Conservation (phyloP, 2,797 vertebrate species). For the Eurystomus glaucurus region DNA sequence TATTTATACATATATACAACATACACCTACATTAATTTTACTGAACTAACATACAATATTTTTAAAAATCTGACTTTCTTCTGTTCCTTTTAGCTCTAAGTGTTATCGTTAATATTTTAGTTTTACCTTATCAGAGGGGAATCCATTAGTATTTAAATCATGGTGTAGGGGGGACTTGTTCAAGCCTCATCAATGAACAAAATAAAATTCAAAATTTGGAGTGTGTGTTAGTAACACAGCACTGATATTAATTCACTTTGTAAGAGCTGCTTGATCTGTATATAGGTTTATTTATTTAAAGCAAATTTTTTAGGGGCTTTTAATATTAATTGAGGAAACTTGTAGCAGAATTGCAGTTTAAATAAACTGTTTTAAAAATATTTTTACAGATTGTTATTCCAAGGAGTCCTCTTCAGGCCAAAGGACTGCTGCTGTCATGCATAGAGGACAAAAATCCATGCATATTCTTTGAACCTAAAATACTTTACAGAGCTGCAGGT, state of each 20-base stretch:
- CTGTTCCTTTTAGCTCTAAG: background rate
- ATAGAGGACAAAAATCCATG: conserved; percentile 96
- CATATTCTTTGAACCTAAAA: conserved; percentile 99
- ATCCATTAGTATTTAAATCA: background rate
- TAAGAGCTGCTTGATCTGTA: background rate
- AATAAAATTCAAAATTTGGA: background rate
- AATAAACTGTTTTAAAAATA: conserved; percentile 37
- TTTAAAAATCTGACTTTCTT: background rate
- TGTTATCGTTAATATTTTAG: background rate
- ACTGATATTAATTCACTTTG: background rate
- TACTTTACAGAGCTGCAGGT: conserved; percentile 98
- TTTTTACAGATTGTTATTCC: conserved; percentile 92
- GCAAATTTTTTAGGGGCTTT: background rate
- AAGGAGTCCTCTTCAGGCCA: conserved; percentile 95
- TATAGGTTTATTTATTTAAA: background rate
- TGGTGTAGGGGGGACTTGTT: background rate
- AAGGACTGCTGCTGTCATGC: conserved; percentile 95
- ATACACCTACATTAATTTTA: background rate
- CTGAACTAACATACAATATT: background rate
- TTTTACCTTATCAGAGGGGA: background rate
- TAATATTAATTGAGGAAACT: background rate
- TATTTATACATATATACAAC: background rate
- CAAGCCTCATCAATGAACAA: background rate
- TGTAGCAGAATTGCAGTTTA: background rate
- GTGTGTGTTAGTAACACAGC: background rate